Base-by-base conservation (phyloP, 2,888 invertebrate genomes). In the Apamea monoglypha region DNA sequence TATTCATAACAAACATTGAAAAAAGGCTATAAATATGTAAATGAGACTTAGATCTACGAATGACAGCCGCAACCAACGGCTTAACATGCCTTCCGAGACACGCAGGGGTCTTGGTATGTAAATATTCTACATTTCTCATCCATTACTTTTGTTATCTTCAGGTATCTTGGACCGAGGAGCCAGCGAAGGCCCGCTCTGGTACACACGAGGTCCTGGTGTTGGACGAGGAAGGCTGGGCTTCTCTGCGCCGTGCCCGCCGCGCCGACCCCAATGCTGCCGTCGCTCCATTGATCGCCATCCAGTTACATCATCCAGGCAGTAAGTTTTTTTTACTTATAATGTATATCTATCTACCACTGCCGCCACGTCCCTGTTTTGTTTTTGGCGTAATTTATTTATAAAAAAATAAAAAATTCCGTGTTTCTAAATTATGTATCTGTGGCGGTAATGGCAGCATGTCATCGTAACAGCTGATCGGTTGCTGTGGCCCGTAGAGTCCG, bases 151-250 rank as follows among this genome's bases (percentile, higher is more conserved):
- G 16, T 44, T n/a, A 36, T 64, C 29, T 84, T 80, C 93, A 99
- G 98, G 98, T 99, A 44, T 99, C 99, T 88, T 99, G 99, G 99
- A 98, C 98, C 18, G 99, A 99, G 92, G 99, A 99, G 85, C 97
- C 98, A 47, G 98, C 98, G 71, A 98, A 98, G 89, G 98, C 99
- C 0, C 98, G 98, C 77, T 98, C 98, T 70, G 99, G 99, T 50
- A 98, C 98, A 71, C 98, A 98, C 90, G 97, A 97, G 80, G 97
- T 99, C 72, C 98, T 98, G 83, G 96, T 99, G 36, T 98, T 98
- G 91, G 99, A 99, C 90, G 99, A 99, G 96, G 99, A 99, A 92
- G 98, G 99, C 81, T 99, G 98, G 96, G 98, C 98, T 1, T 98
- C 98, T 12, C 97, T 99, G 76, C 98, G 98, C 80, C 99, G 99